Evolutionary conservation across 2,888 invertebrate species (phyloP), one percentile per base, ranked within the genome.

Genomic region (Idaea straminata): DNA sequence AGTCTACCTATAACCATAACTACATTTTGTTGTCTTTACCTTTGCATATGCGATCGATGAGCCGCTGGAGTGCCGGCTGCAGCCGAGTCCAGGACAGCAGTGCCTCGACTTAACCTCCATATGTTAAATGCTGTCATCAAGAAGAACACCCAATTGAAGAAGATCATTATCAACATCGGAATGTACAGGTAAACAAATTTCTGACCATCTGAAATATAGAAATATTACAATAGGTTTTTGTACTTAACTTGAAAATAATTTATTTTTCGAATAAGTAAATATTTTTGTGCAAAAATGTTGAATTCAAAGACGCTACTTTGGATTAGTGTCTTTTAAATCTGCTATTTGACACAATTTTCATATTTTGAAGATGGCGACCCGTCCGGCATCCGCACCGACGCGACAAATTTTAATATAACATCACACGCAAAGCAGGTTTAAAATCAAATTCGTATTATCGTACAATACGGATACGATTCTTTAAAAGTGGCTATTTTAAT

Each of bases 61-160:
- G 90, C 85, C 0, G 85, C 82, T 0, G 85, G 84, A 1, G 77
- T 89, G 2, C 91, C 88, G 0, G 88, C 84, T 0, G 88, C 88
- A 0, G 83, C 81, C 0, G 83, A 77, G 66, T 85, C 84, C 64
- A 88, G 71, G 6, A 87, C 82, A 0, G 84, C 83, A 0, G 87
- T 88, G 0, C 81, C 86, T 0, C 89, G 83, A 64, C 84, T 84
- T 36, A 91, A 74, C 0, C 91, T 78, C 88, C 89, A 89, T 66
- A 92, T 81, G 68, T 91, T 91, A 72, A 85, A 90, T 0, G 88
- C 87, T 0, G 92, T 91, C 90, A 92, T 86, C 63, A 88, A 59
- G 74, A 83, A 92, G 71, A 92, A 86, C 47, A 87, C 57, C 89
- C 89, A 90, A 76, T 92, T 92, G 66, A 80, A 79, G 4, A 85